These are phyloP conservation scores for Myocastor coypus DNA, from an alignment of 2,113 vertebrate species.

Conservation along the genomic window DNA sequence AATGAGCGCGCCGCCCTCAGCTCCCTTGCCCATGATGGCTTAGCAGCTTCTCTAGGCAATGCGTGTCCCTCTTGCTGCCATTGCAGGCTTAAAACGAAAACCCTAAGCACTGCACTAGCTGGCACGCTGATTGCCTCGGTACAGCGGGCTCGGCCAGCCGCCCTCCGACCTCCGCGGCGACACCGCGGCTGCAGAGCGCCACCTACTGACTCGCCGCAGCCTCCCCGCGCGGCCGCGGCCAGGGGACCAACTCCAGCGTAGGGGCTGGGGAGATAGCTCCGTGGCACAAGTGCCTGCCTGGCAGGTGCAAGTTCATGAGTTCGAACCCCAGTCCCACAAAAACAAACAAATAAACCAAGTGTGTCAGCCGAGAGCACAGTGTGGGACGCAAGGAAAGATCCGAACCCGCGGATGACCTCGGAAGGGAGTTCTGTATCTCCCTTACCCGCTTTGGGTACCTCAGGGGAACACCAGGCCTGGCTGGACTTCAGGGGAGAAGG, in stretches of 20 bases:
- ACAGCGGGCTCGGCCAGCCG: too few relatives aligned
- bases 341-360: too few relatives aligned
- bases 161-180: background rate
- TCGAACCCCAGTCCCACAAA: too few relatives aligned
- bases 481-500: background rate
- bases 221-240: too few relatives aligned
- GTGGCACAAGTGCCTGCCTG: too few relatives aligned
- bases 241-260: too few relatives aligned
- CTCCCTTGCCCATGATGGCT: constrained; percentile 17
- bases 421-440: background rate
- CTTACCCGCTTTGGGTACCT: background rate
- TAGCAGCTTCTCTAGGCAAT: background rate
- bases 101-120: background rate
- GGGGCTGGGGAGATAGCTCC: too few relatives aligned
- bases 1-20: background rate
- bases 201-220: constrained; percentile 34
- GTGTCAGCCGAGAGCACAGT: background rate
- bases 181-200: constrained; percentile 55
- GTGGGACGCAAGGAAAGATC: background rate
- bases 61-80: background rate
- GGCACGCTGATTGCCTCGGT: background rate
- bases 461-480: background rate
- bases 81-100: constrained; percentile 23
- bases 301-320: too few relatives aligned
- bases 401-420: too few relatives aligned